These are phyloP conservation scores for Latrodectus geometricus DNA, from an alignment of 1,140 invertebrate genomes.

Conservation along the genomic window DNA sequence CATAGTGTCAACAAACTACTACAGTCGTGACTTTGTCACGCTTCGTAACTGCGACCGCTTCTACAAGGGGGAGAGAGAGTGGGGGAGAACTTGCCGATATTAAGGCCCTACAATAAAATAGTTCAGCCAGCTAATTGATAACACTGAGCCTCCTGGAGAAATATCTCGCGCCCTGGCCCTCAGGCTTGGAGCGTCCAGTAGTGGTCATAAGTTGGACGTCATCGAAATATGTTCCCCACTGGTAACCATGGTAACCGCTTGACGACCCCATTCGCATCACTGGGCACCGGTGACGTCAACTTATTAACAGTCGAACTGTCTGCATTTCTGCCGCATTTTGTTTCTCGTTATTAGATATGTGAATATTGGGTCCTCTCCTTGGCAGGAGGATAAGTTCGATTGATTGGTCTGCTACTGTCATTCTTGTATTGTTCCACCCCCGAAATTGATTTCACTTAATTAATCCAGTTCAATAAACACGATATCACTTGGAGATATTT, in stretches of 20 bases:
- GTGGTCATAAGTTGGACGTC: conserved; percentile 60
- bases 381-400: conserved; percentile 1
- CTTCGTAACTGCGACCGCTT: not conserved
- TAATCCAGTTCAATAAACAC: not conserved
- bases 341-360: conserved; percentile 34
- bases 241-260: conserved; percentile 54
- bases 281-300: conserved; percentile 56
- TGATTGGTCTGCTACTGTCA: not conserved
- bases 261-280: conserved; percentile 54
- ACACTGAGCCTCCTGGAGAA: conserved; percentile 7
- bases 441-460: not conserved
- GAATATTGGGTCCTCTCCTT: not conserved
- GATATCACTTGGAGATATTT: not conserved
- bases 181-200: conserved; percentile 32
- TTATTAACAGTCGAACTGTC: conserved; percentile 61
- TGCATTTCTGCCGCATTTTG: conserved; percentile 59
- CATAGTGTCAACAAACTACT: not conserved
- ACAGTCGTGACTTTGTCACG: conserved; percentile 16
- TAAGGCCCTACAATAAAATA: conserved; percentile 37
- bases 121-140: conserved; percentile 44
- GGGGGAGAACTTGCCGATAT: conserved; percentile 3
- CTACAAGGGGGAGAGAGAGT: not conserved
- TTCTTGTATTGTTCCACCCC: not conserved
- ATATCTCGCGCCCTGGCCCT: conserved; percentile 25
- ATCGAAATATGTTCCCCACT: conserved; percentile 60